phyloP scores from a whole-genome alignment of 92 coral and sea anemone genomes.

The Parazoanthus atlanticus region DNA sequence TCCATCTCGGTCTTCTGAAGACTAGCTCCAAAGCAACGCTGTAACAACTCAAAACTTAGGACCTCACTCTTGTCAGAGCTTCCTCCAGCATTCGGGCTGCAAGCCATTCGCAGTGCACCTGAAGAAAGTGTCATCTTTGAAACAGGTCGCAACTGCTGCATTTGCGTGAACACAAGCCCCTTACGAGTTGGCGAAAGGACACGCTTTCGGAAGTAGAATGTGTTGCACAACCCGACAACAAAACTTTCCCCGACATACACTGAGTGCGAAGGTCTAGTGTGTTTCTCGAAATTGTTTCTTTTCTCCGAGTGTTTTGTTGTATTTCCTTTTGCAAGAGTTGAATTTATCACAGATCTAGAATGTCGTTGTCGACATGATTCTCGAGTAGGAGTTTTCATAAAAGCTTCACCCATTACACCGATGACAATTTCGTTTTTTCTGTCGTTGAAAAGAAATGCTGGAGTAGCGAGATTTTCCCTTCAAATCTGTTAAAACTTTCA shows the following conservation, averaged over 20 bases:
- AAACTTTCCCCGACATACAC: conserved; percentile 77
- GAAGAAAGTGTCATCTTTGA: conserved; percentile 67
- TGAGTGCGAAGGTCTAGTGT: conserved; percentile 54
- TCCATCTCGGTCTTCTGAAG: conserved; percentile 84
- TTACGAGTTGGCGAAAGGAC: conserved; percentile 51
- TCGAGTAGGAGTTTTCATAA: neutral
- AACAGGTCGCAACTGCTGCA: conserved; percentile 61
- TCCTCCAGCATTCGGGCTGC: conserved; percentile 84
- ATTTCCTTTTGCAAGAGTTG: conserved; percentile 5
- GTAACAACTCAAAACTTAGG: conserved; percentile 76
- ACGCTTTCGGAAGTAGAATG: conserved; percentile 60
- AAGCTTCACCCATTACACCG: conserved; percentile 47
- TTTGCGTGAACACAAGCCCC: conserved; percentile 64
- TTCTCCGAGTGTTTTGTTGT: neutral
- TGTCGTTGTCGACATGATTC: conserved; percentile 35
- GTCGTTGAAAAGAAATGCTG: conserved; percentile 32
- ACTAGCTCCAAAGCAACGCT: conserved; percentile 77
- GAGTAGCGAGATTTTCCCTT: neutral
- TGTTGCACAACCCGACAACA: conserved; percentile 67
- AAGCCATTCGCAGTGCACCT: conserved; percentile 72
- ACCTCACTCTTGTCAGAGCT: conserved; percentile 82
- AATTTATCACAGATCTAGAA: neutral
- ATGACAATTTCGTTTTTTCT: conserved; percentile 40
- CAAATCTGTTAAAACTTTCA: neutral
- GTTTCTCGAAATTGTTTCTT: conserved; percentile 48